Base-by-base conservation (phyloP, 2,797 vertebrate species). In the Parauchenoglanis punctatus region DNA sequence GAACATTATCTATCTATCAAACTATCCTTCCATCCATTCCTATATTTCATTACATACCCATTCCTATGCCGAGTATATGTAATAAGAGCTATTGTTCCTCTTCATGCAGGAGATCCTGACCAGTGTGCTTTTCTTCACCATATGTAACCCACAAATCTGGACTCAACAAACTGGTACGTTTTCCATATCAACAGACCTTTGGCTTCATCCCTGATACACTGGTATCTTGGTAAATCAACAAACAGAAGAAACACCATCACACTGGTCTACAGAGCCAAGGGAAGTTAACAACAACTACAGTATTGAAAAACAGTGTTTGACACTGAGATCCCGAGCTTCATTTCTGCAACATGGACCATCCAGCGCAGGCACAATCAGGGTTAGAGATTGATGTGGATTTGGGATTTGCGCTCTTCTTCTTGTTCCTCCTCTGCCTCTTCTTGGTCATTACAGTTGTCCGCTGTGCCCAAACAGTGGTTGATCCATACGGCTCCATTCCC, bases 371-470 rank as follows among this genome's bases (percentile, higher is more conserved):
- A 3, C 54, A 68, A 0, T 72, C 91, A 63, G 92, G 84, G 86
- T 89, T 95, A 2, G 95, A 96, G 88, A 93, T 97, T 68, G 95
- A 97, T 17, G 94, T 97, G 91, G 96, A 97, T 91, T 93, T 96
- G 85, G 96, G 96, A 25, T 96, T 97, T 4, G 96, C 96, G 0
- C 93, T 97, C 87, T 96, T 96, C 91, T 97, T 96, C 91, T 94
- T 97, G 67, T 92, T 91, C 82, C 91, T 97, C 12, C 90, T 97
- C 83, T 96, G 94, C 72, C 94, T 97, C 88, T 96, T 96, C 90
- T 93, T 97, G 85, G 89, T 96, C 76, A 91, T 93, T 81, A 96
- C 96, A 0, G 92, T 97, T 72, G 93, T 96, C 67, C 95, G 96
- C 78, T 97, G 96, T 3, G 96, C 96, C 56, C 95, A 96, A 91